phyloP scores from a whole-genome alignment of 2,888 invertebrate species.

The Ochlodes sylvanus region DNA sequence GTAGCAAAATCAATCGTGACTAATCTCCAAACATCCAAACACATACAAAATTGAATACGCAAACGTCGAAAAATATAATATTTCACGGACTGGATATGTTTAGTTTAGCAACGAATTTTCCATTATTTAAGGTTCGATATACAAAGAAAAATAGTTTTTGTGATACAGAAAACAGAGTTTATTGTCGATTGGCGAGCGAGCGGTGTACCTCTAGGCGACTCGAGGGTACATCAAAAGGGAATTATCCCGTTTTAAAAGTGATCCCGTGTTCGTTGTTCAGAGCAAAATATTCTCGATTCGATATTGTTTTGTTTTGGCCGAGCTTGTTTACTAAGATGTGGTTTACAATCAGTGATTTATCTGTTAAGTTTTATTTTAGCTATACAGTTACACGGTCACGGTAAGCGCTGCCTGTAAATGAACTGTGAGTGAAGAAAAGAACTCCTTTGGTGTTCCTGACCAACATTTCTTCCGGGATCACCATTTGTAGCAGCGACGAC shows the following conservation, averaged over 20 bases:
- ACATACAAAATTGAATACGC: conserved; percentile 1
- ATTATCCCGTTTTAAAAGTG: conserved; percentile 22
- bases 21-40: not conserved
- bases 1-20: too few species aligned
- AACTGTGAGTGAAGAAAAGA: too few species aligned
- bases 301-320: not conserved
- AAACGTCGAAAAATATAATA: conserved; percentile 15
- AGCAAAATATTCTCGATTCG: conserved; percentile 13
- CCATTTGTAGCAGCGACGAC: too few species aligned
- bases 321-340: not conserved
- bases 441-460: too few species aligned
- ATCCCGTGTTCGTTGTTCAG: conserved; percentile 22
- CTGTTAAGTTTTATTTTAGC: too few species aligned
- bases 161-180: not conserved
- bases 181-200: not conserved
- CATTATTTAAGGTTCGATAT: not conserved
- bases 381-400: too few species aligned
- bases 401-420: too few species aligned
- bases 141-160: not conserved
- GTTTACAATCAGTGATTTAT: too few species aligned
- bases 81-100: conserved; percentile 9
- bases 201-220: conserved; percentile 11
- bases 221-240: conserved; percentile 29
- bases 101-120: conserved; percentile 4
- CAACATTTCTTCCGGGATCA: too few species aligned